Conservation (phyloP, 2,888 invertebrate genomes). For the Resseliella maxima region DNA sequence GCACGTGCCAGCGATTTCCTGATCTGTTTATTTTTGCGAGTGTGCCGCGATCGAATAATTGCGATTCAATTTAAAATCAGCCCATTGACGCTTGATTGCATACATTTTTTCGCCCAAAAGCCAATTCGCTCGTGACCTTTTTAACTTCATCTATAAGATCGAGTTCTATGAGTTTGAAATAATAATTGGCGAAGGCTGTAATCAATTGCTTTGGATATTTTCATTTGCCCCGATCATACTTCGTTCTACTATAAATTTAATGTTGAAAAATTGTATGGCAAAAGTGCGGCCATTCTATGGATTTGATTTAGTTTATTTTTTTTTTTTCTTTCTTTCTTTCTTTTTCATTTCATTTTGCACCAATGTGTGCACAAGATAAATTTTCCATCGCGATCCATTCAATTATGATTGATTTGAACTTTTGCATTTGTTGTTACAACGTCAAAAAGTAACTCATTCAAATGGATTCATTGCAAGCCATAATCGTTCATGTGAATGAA, state of each 20-base stretch:
- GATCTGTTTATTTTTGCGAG: constrained; percentile 51
- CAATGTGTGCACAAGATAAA: not conserved
- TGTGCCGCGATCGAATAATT: constrained; percentile 33
- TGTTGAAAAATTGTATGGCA: not conserved
- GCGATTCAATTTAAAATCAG: not conserved
- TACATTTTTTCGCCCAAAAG: constrained; percentile 32
- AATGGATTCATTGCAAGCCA: not conserved
- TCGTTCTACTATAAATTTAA: not conserved
- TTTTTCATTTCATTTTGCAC: no score
- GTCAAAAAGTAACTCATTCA: not conserved
- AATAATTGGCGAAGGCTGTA: constrained; percentile 38
- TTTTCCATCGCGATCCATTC: not conserved
- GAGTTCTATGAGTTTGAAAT: not conserved
- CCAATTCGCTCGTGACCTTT: constrained; percentile 43
- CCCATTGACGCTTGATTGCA: constrained; percentile 39
- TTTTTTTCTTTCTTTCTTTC: no score
- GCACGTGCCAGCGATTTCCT: constrained; percentile 43
- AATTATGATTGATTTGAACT: constrained; percentile 35
- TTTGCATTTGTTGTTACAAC: not conserved
- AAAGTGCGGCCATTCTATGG: not conserved
- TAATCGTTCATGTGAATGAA: constrained; percentile 54
- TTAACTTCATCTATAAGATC: not conserved
- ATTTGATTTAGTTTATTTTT: no score
- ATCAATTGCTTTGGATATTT: constrained; percentile 39
- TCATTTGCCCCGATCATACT: not conserved